Evolutionary conservation across 2,888 invertebrate genomes (phyloP).

Genomic region (Gandaritis pyraliata): DNA sequence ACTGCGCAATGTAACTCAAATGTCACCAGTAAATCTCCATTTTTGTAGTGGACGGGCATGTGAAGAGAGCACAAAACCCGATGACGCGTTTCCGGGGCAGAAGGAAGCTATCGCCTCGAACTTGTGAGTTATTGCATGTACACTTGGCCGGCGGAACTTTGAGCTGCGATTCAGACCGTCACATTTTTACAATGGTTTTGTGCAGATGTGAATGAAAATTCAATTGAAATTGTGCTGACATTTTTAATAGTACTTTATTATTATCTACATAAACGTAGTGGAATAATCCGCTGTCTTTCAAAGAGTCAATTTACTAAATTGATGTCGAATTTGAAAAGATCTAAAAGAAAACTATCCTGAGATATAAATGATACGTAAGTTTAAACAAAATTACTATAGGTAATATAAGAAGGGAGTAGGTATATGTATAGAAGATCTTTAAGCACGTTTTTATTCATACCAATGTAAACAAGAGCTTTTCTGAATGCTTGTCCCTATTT

Average conservation of each 20-base stretch:
- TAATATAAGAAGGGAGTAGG: too few relatives aligned
- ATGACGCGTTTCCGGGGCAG: constrained; percentile 33
- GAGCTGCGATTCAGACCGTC: constrained; percentile 21
- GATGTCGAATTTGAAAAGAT: too few relatives aligned
- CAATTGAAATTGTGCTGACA: constrained; percentile 4
- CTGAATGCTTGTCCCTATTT: neutral
- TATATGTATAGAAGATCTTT: too few relatives aligned
- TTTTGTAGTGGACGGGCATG: constrained; percentile 9
- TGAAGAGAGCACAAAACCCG: constrained; percentile 25
- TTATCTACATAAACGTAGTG: too few relatives aligned
- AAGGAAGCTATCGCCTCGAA: constrained; percentile 31
- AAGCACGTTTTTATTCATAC: too few relatives aligned
- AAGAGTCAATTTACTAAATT: too few relatives aligned
- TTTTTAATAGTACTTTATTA: neutral
- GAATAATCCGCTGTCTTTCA: too few relatives aligned
- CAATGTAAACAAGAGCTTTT: neutral
- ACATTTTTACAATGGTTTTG: constrained; percentile 31
- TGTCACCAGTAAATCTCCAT: too few relatives aligned
- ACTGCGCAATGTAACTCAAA: too few relatives aligned
- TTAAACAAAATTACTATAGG: too few relatives aligned
- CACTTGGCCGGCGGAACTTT: constrained; percentile 29
- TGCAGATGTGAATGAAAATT: constrained; percentile 18
- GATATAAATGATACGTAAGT: too few relatives aligned
- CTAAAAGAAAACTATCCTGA: too few relatives aligned
- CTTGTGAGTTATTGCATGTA: constrained; percentile 33